phyloP scores from a whole-genome alignment of 2,797 vertebrate genomes.

The Sebastes wilsoni region DNA sequence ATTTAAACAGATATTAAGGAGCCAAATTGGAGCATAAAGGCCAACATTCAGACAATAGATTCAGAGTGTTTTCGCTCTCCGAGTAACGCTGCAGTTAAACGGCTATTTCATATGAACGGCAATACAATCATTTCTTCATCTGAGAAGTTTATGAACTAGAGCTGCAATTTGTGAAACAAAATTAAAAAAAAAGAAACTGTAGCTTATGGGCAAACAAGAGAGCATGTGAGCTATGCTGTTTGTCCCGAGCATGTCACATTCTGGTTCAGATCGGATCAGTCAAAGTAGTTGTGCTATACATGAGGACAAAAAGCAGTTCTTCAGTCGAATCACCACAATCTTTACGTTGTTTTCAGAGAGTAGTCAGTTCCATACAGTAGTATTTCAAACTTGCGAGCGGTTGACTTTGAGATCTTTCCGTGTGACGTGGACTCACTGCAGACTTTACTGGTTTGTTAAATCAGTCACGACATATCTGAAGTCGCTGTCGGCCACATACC shows the following conservation, averaged over 20 bases:
- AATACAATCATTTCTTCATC: slow-evolving; percentile 69
- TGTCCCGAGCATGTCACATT: slow-evolving; percentile 68
- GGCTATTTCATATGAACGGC: slow-evolving; percentile 31
- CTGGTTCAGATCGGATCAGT: slow-evolving; percentile 50
- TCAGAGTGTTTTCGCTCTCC: slow-evolving; percentile 40
- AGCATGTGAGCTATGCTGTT: slow-evolving; percentile 35
- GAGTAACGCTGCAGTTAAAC: slow-evolving; percentile 47
- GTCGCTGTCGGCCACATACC: slow-evolving; percentile 14
- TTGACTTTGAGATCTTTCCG: slow-evolving; percentile 19
- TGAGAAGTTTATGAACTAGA: slow-evolving; percentile 33
- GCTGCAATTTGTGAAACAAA: slow-evolving; percentile 35
- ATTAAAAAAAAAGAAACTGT: slow-evolving; percentile 1
- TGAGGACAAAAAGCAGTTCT: slow-evolving; percentile 41
- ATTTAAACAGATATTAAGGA: slow-evolving; percentile 56
- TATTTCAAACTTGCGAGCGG: slow-evolving; percentile 31
- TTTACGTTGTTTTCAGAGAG: slow-evolving; percentile 38
- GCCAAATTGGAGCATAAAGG: slow-evolving; percentile 47
- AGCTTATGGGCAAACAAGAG: slow-evolving; percentile 49
- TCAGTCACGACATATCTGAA: slow-evolving; percentile 22
- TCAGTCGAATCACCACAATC: slow-evolving; percentile 43
- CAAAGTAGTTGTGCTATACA: slow-evolving; percentile 47
- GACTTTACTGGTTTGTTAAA: slow-evolving; percentile 33
- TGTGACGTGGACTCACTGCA: slow-evolving; percentile 25
- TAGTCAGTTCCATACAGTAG: slow-evolving; percentile 54
- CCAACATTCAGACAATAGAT: slow-evolving; percentile 50